phyloP scores from a whole-genome alignment of 2,888 invertebrate genomes.

The Antheraea yamamai region DNA sequence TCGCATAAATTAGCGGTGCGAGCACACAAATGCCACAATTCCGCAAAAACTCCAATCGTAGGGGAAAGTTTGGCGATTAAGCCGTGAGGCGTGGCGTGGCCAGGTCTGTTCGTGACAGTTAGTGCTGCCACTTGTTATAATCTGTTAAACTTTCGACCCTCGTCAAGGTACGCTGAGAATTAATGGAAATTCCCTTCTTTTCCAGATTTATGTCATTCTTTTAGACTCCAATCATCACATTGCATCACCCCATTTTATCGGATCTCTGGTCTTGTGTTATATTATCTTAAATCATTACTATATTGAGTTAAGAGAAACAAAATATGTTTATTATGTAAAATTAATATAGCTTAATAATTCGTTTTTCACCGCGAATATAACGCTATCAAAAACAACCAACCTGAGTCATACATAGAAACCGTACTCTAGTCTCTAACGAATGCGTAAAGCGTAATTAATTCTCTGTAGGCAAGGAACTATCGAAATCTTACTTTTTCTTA shows the following conservation, averaged over 20 bases:
- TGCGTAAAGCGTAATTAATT: too few species aligned
- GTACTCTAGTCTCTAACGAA: too few species aligned
- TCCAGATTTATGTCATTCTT: constrained; percentile 61
- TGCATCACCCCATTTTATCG: not conserved
- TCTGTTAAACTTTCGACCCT: constrained; percentile 80
- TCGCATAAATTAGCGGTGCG: constrained; percentile 75
- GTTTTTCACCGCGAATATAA: too few species aligned
- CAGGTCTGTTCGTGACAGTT: constrained; percentile 79
- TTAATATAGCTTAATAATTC: too few species aligned
- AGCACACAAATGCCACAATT: constrained; percentile 66
- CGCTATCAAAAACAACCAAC: too few species aligned
- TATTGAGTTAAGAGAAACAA: too few species aligned
- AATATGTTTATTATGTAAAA: too few species aligned
- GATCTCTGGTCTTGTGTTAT: not conserved
- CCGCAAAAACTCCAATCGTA: constrained; percentile 79
- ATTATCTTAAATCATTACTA: not conserved
- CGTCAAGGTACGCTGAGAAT: constrained; percentile 76
- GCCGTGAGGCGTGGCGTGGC: constrained; percentile 76
- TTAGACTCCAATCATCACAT: constrained; percentile 28
- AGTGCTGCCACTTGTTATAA: constrained; percentile 81
- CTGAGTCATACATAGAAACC: too few species aligned
- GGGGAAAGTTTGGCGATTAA: constrained; percentile 81
- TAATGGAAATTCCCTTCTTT: constrained; percentile 72
- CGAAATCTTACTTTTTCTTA: too few species aligned
- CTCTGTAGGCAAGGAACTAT: too few species aligned